Conservation (phyloP, 2,113 vertebrate genomes). For the Mungos mungo region DNA sequence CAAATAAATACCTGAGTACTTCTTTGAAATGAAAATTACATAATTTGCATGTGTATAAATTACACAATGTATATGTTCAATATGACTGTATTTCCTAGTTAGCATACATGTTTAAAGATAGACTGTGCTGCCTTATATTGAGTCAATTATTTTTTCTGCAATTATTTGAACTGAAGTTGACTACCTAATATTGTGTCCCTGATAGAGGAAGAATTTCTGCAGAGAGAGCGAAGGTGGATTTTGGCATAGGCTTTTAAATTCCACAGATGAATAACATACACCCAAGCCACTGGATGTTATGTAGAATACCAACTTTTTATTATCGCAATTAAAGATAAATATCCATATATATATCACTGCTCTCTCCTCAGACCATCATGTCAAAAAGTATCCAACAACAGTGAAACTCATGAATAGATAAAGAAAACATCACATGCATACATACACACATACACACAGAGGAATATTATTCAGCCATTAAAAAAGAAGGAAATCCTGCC, state of each 20-base stretch:
- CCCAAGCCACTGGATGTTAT: background rate
- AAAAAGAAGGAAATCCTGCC: background rate
- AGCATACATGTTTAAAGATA: background rate
- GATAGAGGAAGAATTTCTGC: background rate
- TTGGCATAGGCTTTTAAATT: background rate
- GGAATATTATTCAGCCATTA: background rate
- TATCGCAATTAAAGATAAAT: background rate
- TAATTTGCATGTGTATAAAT: background rate
- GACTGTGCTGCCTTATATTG: background rate
- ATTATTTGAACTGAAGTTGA: background rate
- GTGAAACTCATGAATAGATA: background rate
- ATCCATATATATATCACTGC: background rate
- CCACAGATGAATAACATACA: background rate
- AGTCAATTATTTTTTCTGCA: background rate
- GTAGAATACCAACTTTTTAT: background rate
- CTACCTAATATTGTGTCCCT: background rate
- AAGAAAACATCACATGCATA: background rate
- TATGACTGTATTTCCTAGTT: background rate
- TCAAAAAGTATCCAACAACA: background rate
- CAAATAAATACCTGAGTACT: background rate
- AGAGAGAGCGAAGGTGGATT: background rate
- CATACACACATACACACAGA: background rate
- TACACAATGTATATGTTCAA: background rate
- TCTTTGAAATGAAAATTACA: slow-evolving; percentile 19
- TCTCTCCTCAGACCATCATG: background rate